Evolutionary conservation across 2,888 invertebrate genomes (phyloP), one percentile per base, ranked within the genome.

Genomic region (Rhamphomyia laevipes): DNA sequence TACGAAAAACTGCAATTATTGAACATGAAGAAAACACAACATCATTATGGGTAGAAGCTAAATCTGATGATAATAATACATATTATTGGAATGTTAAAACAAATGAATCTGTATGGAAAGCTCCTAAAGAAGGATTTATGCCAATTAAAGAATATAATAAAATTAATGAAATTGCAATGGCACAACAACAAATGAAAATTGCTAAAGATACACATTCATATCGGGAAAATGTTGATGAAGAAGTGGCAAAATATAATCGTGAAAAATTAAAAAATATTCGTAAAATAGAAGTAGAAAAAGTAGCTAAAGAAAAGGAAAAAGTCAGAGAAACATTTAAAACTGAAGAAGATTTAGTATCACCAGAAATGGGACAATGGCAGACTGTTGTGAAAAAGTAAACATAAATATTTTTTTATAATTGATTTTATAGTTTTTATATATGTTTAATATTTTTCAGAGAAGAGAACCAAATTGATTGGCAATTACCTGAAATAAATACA

Each of bases 31-130:
- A 54, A 47, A 17, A n/a, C 7, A 61, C 63, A 10, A 64, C 65
- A 4, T 76, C 74, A 45, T 64, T 80, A 18, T 93, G 93, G 93
- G 81, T 84, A 55, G 89, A 93, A 68, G 82, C 82, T 0, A 78
- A 78, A 57, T 78, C 80, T 52, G 81, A 82, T 44, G 84, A 86
- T 60, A 90, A 88, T 1, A 75, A 81, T 57, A 77, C 80, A 1
- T 93, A 93, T 65, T 94, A 84, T 61, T 92, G 90, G 89, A 87
- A 93, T 66, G 80, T 78, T 2, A 76, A 82, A 55, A 89, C 88
- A 33, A 85, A 86, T 72, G 89, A 86, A 70, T 81, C 87, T 0
- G 75, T 78, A 3, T 89, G 86, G 86, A 80, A 83, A 54, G 69
- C 78, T 10, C 90, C 91, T 1, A 71, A 71, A 45, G 86, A 82